Evolutionary conservation across 2,797 vertebrate species (phyloP).

Genomic region (Oophaga sylvatica): DNA sequence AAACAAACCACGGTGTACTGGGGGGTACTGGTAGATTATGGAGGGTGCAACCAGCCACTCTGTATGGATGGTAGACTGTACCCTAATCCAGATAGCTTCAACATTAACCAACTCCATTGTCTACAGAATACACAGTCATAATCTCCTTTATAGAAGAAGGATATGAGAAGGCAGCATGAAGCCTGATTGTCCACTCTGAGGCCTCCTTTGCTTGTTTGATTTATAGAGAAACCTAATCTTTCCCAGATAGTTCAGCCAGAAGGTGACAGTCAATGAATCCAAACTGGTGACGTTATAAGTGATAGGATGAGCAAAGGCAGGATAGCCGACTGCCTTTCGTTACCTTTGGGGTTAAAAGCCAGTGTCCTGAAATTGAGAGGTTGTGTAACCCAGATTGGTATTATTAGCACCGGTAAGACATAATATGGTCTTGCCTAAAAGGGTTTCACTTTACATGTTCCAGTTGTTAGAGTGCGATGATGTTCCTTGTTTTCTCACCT

Average conservation of each 20-base stretch:
- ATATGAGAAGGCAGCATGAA: neutral
- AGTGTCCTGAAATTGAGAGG: neutral
- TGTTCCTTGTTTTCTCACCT: neutral
- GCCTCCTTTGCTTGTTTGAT: conserved; percentile 2
- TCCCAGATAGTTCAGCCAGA: conserved; percentile 13
- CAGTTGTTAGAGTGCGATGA: neutral
- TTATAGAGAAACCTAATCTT: conserved; percentile 15
- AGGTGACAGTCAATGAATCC: conserved; percentile 22
- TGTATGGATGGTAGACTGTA: neutral
- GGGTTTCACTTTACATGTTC: neutral
- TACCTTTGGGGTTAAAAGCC: neutral
- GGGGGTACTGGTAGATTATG: neutral
- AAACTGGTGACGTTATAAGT: neutral
- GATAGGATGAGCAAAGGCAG: neutral
- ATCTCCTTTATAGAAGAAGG: neutral
- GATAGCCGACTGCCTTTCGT: neutral
- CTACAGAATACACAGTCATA: neutral
- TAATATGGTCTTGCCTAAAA: neutral
- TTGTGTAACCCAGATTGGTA: neutral
- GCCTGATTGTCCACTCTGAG: neutral
- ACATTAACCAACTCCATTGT: neutral
- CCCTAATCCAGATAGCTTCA: neutral
- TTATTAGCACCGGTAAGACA: neutral
- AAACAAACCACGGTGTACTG: neutral
- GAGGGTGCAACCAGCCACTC: neutral